A percentile compares a stretch with the other conserved stretches of the same genome.
Conservation (phyloP, 2,113 vertebrate genomes). For the Prochilodus magdalenae region DNA sequence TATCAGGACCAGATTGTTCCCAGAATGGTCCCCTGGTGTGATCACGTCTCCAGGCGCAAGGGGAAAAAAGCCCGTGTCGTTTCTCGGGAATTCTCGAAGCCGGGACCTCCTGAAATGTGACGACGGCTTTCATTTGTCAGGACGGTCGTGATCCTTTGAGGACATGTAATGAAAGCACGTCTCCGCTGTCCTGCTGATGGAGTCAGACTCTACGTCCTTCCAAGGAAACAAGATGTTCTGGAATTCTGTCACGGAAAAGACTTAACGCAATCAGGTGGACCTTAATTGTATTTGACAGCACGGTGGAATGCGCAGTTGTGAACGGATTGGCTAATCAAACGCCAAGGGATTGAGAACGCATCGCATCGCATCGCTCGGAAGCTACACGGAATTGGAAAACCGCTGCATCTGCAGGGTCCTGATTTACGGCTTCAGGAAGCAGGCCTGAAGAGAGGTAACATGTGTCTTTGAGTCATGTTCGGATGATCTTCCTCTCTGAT, state of each 20-base stretch:
- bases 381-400: neutral
- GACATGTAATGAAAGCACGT: slow-evolving; percentile 3
- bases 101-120: neutral
- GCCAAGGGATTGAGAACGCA: neutral
- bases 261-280: too few species aligned
- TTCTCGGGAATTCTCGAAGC: neutral
- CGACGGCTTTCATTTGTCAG: slow-evolving; percentile 26
- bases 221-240: neutral
- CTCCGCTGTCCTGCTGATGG: neutral
- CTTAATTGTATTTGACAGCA: neutral
- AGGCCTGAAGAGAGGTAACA: slow-evolving; percentile 19
- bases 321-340: neutral
- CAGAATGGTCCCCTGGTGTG: slow-evolving; percentile 13
- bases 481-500: slow-evolving; percentile 35
- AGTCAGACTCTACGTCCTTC: neutral
- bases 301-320: neutral
- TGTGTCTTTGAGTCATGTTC: slow-evolving; percentile 42
- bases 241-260: neutral
- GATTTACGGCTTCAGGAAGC: slow-evolving; percentile 18
- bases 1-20: slow-evolving; percentile 37
- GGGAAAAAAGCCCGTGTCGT: neutral
- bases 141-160: neutral
- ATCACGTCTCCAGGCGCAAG: slow-evolving; percentile 22
- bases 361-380: neutral
- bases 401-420: slow-evolving; percentile 2